Evolutionary conservation across 30 jellyfish, hydroid and myxozoan species (phyloP).

Genomic region (Haliclystus octoradiatus): DNA sequence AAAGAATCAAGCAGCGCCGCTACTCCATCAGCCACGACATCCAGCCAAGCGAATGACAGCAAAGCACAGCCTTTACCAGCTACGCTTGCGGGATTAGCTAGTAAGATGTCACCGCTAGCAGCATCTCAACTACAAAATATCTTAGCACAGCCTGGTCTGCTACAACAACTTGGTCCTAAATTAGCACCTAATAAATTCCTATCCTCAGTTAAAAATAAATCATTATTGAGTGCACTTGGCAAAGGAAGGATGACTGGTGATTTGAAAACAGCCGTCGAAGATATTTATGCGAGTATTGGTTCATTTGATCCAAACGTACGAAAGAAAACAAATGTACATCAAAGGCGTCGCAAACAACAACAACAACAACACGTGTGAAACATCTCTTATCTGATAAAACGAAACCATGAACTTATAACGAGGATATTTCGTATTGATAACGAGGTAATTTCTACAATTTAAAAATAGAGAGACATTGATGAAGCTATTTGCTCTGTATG

Average conservation of each 20-base stretch:
- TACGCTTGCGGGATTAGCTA: too few relatives aligned
- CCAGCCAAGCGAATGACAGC: not conserved
- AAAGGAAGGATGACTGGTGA: constrained; percentile 16
- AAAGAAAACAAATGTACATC: constrained; percentile 21
- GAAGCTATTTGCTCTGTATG: too few relatives aligned
- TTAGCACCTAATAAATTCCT: not conserved
- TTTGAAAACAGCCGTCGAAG: constrained; percentile 15
- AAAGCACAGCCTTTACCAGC: too few relatives aligned
- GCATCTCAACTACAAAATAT: too few relatives aligned
- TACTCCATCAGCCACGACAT: not conserved
- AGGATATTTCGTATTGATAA: too few relatives aligned
- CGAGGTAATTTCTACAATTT: too few relatives aligned
- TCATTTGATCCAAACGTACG: constrained; percentile 72
- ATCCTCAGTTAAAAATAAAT: not conserved
- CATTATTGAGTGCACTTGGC: constrained; percentile 1
- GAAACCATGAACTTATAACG: too few relatives aligned
- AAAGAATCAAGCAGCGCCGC: too few relatives aligned
- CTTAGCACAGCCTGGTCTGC: too few relatives aligned
- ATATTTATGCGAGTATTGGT: constrained; percentile 61
- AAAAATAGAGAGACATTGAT: too few relatives aligned
- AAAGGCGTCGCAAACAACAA: not conserved
- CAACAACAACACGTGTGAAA: not conserved
- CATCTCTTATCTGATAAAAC: too few relatives aligned
- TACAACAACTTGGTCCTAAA: not conserved
- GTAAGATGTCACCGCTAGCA: too few relatives aligned